Evolutionary conservation across 2,888 invertebrate genomes (phyloP).

Genomic region (Myopa tessellatipennis): DNA sequence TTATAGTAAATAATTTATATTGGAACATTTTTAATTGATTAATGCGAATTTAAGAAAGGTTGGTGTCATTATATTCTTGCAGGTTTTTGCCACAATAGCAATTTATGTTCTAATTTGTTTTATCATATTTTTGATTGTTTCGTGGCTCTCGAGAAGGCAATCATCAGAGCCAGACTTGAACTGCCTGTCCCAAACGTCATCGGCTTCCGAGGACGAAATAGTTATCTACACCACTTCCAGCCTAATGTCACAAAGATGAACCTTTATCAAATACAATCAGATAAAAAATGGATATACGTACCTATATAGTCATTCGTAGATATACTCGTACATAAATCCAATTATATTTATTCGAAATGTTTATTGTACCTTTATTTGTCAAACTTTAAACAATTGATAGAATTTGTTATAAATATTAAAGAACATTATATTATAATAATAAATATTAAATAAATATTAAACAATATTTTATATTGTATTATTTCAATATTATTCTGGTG

Average conservation of each 20-base stretch:
- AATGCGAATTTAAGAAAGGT: constrained; percentile 50
- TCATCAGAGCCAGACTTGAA: constrained; percentile 9
- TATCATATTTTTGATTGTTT: constrained; percentile 51
- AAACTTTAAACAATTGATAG: neutral
- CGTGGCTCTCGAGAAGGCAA: constrained; percentile 48
- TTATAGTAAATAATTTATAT: constrained; percentile 48
- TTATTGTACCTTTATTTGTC: neutral
- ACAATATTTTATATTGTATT: neutral
- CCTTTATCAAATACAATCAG: neutral
- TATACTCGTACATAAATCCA: neutral
- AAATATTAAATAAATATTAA: too few relatives aligned
- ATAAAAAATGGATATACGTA: neutral
- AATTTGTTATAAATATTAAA: neutral
- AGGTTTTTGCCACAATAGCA: constrained; percentile 55
- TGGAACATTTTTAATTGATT: constrained; percentile 36
- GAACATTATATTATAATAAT: too few relatives aligned
- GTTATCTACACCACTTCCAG: constrained; percentile 38
- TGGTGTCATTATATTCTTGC: constrained; percentile 55
- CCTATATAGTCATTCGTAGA: neutral
- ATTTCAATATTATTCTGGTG: neutral
- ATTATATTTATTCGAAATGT: neutral
- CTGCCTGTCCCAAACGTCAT: constrained; percentile 31
- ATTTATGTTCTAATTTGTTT: constrained; percentile 55
- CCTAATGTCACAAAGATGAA: constrained; percentile 46
- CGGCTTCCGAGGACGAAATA: constrained; percentile 14